A percentile compares a stretch with the other conserved stretches of the same genome.
These are phyloP conservation scores for Orussus abietinus DNA, from an alignment of 1,140 invertebrate genomes.

Conservation along the genomic window DNA sequence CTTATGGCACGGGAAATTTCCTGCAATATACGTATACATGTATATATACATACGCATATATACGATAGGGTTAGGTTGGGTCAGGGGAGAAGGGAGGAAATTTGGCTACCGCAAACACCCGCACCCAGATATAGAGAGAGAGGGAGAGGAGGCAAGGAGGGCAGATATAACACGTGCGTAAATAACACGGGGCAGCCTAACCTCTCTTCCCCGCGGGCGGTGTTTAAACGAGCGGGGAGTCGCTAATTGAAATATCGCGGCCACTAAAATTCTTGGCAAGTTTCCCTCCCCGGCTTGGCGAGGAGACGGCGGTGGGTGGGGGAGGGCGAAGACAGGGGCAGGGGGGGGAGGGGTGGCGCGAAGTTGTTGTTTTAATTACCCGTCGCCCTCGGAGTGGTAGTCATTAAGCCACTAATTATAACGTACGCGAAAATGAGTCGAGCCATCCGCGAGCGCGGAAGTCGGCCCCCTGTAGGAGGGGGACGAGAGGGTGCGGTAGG, in stretches of 20 bases:
- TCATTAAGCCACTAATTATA: constrained; percentile 55
- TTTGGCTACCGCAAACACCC: too few species aligned
- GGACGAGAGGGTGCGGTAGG: constrained; percentile 18
- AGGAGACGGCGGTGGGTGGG: constrained; percentile 3
- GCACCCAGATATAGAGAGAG: too few species aligned
- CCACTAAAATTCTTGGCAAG: constrained; percentile 47
- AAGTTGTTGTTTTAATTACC: constrained; percentile 51
- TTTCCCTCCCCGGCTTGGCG: constrained; percentile 20
- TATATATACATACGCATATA: constrained; percentile 1
- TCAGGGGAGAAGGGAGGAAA: too few species aligned
- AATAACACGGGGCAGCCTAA: too few species aligned
- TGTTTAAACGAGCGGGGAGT: constrained; percentile 36
- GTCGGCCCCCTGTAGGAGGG: background rate
- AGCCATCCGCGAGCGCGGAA: constrained; percentile 27
- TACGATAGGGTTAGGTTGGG: background rate
- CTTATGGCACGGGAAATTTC: too few species aligned
- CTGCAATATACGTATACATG: too few species aligned
- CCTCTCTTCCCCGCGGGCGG: constrained; percentile 36
- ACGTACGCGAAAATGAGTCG: constrained; percentile 48
- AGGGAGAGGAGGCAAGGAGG: too few species aligned
- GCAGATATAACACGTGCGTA: too few species aligned
- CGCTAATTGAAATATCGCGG: constrained; percentile 53
- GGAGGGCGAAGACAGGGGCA: constrained; percentile 8
- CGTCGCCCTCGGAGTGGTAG: constrained; percentile 45
- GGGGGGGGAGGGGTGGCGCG: background rate